These are phyloP conservation scores for Palythoa heliodiscus DNA, from an alignment of 92 coral and sea anemone genomes.

Conservation along the genomic window DNA sequence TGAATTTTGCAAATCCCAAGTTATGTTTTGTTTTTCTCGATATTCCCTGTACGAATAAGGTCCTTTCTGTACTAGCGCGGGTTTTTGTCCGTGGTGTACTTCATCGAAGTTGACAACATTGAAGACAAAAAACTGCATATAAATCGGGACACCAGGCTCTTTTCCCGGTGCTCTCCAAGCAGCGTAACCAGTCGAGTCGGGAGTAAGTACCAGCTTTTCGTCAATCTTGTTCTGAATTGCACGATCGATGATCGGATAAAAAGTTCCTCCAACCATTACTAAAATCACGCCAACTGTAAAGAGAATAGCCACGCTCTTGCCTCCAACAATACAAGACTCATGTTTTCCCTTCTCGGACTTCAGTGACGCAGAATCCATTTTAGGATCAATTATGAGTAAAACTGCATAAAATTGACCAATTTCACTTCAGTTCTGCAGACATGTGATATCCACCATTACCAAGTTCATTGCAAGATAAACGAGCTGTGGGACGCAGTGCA, in stretches of 20 bases:
- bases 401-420: too few species aligned
- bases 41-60: conserved; percentile 91
- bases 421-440: too few species aligned
- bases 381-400: neutral
- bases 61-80: conserved; percentile 72
- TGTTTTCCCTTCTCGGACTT: conserved; percentile 3
- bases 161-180: conserved; percentile 66
- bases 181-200: conserved; percentile 64
- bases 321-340: conserved; percentile 66
- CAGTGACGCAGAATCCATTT: conserved; percentile 29
- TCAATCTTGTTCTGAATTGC: conserved; percentile 72
- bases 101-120: conserved; percentile 63
- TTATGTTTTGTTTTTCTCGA: conserved; percentile 70
- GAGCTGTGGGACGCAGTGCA: too few species aligned
- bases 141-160: conserved; percentile 74
- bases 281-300: conserved; percentile 74
- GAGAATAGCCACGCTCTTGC: conserved; percentile 71
- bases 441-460: too few species aligned
- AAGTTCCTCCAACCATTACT: conserved; percentile 55
- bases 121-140: conserved; percentile 78
- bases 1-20: conserved; percentile 68
- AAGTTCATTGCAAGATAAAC: too few species aligned
- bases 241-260: conserved; percentile 70
- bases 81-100: conserved; percentile 59
- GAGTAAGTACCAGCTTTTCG: conserved; percentile 68